A percentile compares a stretch with the other conserved stretches of the same genome.
Conservation (phyloP, 2,888 invertebrate species). For the Amphipyra tragopoginis region DNA sequence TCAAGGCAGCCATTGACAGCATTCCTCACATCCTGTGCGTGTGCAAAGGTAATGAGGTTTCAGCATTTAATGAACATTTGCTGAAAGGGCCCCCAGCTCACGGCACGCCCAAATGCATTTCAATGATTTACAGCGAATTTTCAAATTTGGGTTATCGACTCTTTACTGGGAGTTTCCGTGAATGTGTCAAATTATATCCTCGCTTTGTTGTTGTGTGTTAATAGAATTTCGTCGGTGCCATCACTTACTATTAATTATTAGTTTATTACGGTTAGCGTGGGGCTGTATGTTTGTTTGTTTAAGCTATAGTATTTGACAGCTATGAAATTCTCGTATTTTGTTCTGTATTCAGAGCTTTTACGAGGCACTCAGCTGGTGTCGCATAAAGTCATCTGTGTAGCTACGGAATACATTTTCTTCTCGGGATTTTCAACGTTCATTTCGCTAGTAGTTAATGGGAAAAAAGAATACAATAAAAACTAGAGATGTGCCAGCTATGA, state of each 20-base stretch:
- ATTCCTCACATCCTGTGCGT: slow-evolving; percentile 43
- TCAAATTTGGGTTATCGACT: slow-evolving; percentile 49
- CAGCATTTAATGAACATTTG: slow-evolving; percentile 46
- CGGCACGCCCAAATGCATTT: slow-evolving; percentile 53
- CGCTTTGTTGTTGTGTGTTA: background rate
- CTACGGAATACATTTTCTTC: background rate
- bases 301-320: slow-evolving; percentile 1
- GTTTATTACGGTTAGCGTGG: background rate
- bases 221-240: slow-evolving; percentile 3
- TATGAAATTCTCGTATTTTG: slow-evolving; percentile 22
- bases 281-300: slow-evolving; percentile 13
- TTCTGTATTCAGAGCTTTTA: slow-evolving; percentile 42
- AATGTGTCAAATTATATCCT: slow-evolving; percentile 23
- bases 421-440: no score
- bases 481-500: no score
- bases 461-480: no score
- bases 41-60: slow-evolving; percentile 49
- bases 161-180: slow-evolving; percentile 22
- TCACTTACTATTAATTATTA: no score
- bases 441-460: no score
- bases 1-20: slow-evolving; percentile 26
- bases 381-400: slow-evolving; percentile 10
- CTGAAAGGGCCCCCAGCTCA: slow-evolving; percentile 44
- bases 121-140: slow-evolving; percentile 36
- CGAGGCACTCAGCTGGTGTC: slow-evolving; percentile 36